A percentile compares a stretch with the other conserved stretches of the same genome.
These are phyloP conservation scores for Branchellion lobata DNA, from an alignment of 2,888 invertebrate genomes.

Conservation along the genomic window DNA sequence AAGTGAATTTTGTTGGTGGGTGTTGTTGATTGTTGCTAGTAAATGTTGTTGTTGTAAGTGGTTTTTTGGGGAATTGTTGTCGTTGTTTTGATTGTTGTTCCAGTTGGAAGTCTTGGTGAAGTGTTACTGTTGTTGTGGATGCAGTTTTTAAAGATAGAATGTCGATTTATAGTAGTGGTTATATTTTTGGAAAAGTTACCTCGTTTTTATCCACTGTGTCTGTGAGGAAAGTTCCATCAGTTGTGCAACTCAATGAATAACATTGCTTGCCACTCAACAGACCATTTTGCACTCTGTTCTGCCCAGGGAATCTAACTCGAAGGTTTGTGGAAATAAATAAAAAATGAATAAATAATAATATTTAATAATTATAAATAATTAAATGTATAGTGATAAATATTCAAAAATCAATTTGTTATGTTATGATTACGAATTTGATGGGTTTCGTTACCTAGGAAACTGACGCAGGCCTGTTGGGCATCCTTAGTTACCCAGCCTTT, in stretches of 20 bases:
- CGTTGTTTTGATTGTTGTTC: neutral
- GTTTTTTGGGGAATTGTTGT: neutral
- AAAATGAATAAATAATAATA: neutral
- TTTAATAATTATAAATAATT: neutral
- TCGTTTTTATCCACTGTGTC: too few species aligned
- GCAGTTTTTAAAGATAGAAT: too few species aligned
- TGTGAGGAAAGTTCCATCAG: too few species aligned
- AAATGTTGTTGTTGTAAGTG: neutral
- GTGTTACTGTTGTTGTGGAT: neutral
- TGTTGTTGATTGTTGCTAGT: neutral
- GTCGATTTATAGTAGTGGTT: too few species aligned
- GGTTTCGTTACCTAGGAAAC: conserved; percentile 81
- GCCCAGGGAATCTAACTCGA: conserved; percentile 67
- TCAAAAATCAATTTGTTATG: too few species aligned
- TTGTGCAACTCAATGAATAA: too few species aligned
- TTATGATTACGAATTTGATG: too few species aligned
- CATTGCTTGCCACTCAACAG: too few species aligned
- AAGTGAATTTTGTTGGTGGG: neutral
- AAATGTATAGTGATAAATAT: neutral
- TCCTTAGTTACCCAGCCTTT: conserved; percentile 97
- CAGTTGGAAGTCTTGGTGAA: too few species aligned
- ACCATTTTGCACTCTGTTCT: conserved; percentile 80
- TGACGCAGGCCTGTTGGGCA: conserved; percentile 87
- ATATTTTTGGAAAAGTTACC: too few species aligned
- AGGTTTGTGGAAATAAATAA: conserved; percentile 59